Conservation (phyloP, 2,888 invertebrate genomes). For the Microctonus brassicae region DNA sequence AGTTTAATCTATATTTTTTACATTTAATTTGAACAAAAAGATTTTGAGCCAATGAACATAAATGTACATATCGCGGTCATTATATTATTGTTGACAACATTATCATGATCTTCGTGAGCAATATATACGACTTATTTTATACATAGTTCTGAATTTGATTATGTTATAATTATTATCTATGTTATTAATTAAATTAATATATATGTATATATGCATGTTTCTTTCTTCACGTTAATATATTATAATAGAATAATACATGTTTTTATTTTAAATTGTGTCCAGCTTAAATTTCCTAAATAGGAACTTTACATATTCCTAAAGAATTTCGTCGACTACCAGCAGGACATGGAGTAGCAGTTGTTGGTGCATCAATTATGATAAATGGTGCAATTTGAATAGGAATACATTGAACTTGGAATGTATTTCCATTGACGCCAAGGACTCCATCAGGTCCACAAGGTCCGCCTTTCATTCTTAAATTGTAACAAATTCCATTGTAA, state of each 20-base stretch:
- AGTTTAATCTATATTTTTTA: conserved; percentile 1
- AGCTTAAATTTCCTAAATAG: conserved; percentile 6
- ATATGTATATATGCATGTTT: neutral
- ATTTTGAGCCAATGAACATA: neutral
- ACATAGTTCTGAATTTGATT: neutral
- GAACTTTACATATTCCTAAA: conserved; percentile 52
- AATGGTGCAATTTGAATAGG: conserved; percentile 46
- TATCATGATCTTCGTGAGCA: neutral
- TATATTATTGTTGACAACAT: neutral
- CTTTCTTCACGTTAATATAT: neutral
- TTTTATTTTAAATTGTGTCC: neutral
- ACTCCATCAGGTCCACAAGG: conserved; percentile 71
- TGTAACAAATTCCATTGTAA: conserved; percentile 72
- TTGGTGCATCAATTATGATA: conserved; percentile 52
- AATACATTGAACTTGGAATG: conserved; percentile 74
- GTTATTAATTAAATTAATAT: neutral
- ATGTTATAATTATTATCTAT: neutral
- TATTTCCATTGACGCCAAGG: conserved; percentile 76
- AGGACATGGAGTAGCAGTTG: conserved; percentile 48
- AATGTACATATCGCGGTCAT: conserved; percentile 21
- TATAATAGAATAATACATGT: neutral
- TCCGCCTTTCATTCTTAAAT: conserved; percentile 63
- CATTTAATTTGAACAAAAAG: conserved; percentile 24
- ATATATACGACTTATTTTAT: neutral
- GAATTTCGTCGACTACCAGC: conserved; percentile 54